Evolutionary conservation across 92 coral and sea anemone genomes (phyloP).

Genomic region (Isaurus tuberculatus): DNA sequence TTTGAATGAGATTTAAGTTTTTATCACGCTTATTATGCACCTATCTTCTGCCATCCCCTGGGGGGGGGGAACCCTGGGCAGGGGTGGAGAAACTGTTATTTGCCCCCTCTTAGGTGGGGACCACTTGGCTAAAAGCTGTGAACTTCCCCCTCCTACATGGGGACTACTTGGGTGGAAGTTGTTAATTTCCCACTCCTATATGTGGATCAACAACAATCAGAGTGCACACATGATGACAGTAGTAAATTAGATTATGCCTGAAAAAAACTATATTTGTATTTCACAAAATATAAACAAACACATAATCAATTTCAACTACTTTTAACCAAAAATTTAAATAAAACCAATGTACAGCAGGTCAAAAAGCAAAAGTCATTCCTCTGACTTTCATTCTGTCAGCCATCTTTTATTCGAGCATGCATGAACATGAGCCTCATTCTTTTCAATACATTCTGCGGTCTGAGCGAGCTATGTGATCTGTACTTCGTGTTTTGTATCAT

Average conservation of each 20-base stretch:
- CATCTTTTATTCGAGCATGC: not conserved
- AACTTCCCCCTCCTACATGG: not conserved
- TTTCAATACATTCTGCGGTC: conserved; percentile 20
- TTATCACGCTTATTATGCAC: too few relatives aligned
- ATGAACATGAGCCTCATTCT: not conserved
- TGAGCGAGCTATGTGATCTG: not conserved
- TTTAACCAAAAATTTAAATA: not conserved
- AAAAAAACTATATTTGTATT: not conserved
- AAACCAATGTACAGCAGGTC: not conserved
- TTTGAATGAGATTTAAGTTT: too few relatives aligned
- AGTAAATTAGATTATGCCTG: too few relatives aligned
- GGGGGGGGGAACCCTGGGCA: too few relatives aligned
- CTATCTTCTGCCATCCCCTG: too few relatives aligned
- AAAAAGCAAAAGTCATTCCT: conserved; percentile 11
- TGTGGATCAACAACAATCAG: not conserved
- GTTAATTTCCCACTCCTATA: not conserved
- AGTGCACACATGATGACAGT: not conserved
- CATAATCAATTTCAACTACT: conserved; percentile 4
- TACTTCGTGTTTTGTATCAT: conserved; percentile 3
- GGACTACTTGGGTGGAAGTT: not conserved
- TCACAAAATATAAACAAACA: not conserved
- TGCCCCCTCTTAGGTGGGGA: not conserved
- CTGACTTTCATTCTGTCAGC: not conserved
- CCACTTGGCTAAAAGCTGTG: not conserved
- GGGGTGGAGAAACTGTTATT: too few relatives aligned